Conservation (phyloP, 2,113 vertebrate genomes). For the Bothrops jararaca region DNA sequence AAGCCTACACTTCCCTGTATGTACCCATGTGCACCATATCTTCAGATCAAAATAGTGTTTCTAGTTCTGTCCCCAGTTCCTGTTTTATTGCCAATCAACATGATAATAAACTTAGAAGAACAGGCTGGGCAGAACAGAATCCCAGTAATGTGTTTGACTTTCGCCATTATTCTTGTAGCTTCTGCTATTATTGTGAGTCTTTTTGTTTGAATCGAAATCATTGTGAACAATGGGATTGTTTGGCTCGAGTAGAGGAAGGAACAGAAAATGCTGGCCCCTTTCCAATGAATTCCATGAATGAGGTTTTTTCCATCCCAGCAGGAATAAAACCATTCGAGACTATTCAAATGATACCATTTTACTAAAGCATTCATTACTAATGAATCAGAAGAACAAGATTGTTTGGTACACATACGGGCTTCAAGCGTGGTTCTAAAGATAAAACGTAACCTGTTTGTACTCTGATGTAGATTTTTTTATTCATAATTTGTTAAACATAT, state of each 20-base stretch:
- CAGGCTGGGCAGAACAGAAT: not conserved
- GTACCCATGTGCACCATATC: not conserved
- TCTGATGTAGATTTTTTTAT: not conserved
- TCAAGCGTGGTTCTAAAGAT: not conserved
- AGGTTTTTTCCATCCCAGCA: not conserved
- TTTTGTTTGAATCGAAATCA: not conserved
- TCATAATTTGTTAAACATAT: not conserved
- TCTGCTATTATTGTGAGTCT: not conserved
- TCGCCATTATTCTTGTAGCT: not conserved
- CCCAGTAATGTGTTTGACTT: not conserved
- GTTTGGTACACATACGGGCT: not conserved
- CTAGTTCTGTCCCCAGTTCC: not conserved
- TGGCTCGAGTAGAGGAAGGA: not conserved
- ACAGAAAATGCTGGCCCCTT: not conserved
- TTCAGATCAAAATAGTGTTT: not conserved
- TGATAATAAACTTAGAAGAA: not conserved
- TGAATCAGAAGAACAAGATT: not conserved
- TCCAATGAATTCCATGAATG: not conserved
- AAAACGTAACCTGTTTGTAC: not conserved
- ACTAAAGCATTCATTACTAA: not conserved
- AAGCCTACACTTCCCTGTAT: not conserved
- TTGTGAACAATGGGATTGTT: not conserved
- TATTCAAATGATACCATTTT: not conserved
- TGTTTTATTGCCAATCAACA: not conserved
- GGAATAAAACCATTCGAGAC: slow-evolving; percentile 13